A percentile compares a stretch with the other conserved stretches of the same genome.
Evolutionary conservation across 2,888 invertebrate genomes (phyloP).

Genomic region (Anoplius nigerrimus): DNA sequence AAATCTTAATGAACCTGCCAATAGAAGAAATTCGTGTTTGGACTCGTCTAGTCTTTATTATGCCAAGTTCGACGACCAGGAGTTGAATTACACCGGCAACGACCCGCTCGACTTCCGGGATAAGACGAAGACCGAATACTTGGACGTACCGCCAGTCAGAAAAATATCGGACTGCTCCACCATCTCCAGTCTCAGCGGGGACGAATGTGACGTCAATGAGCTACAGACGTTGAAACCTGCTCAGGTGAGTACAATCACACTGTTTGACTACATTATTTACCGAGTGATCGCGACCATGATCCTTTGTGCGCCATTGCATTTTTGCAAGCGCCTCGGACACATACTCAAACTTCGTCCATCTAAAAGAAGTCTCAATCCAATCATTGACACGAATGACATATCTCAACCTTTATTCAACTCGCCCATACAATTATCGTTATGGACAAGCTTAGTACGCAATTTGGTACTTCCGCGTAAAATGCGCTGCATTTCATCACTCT

Average conservation of each 20-base stretch:
- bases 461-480: too few relatives aligned
- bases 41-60: conserved; percentile 60
- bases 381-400: too few relatives aligned
- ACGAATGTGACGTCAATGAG: conserved; percentile 80
- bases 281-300: too few relatives aligned
- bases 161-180: conserved; percentile 86
- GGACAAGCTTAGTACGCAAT: too few relatives aligned
- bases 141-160: conserved; percentile 72
- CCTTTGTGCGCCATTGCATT: too few relatives aligned
- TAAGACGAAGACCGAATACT: conserved; percentile 53
- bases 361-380: too few relatives aligned
- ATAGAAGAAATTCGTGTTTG: conserved; percentile 68
- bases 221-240: conserved; percentile 65
- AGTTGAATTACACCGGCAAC: conserved; percentile 35
- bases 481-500: too few relatives aligned
- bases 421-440: too few relatives aligned
- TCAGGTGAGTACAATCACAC: conserved; percentile 60
- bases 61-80: conserved; percentile 38
- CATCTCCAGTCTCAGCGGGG: conserved; percentile 84
- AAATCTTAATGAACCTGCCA: conserved; percentile 53
- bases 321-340: too few relatives aligned
- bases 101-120: conserved; percentile 30
- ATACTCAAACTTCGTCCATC: too few relatives aligned
- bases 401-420: too few relatives aligned
- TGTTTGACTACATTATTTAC: too few relatives aligned